Conservation (phyloP, 2,797 vertebrate genomes). For the Scarus forsteni region DNA sequence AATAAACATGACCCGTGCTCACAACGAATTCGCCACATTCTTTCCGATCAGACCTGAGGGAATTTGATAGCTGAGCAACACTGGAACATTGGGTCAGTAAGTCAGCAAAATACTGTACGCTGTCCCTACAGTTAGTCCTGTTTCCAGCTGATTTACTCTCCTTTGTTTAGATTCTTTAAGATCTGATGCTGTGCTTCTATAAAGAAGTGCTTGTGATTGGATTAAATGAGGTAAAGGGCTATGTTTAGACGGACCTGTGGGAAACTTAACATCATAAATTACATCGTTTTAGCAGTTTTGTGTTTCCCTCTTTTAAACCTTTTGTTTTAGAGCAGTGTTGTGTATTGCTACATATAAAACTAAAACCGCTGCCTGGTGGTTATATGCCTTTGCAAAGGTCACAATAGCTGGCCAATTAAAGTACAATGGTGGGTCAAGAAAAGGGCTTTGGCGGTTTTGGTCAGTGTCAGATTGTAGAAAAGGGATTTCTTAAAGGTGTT, state of each 20-base stretch:
- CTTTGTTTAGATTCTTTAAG: not conserved
- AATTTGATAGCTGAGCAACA: slow-evolving; percentile 46
- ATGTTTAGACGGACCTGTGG: not conserved
- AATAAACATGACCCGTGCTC: slow-evolving; percentile 61
- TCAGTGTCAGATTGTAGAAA: no score
- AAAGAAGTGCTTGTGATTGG: not conserved
- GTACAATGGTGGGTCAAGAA: no score
- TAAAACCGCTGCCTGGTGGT: no score
- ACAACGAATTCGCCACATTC: slow-evolving; percentile 52
- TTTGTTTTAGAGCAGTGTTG: no score
- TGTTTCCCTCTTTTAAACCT: no score
- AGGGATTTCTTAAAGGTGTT: no score
- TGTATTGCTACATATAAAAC: not conserved
- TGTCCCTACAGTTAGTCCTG: not conserved
- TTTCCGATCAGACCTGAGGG: slow-evolving; percentile 48
- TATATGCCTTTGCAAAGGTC: no score
- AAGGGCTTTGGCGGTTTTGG: no score
- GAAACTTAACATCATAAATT: not conserved
- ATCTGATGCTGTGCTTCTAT: not conserved
- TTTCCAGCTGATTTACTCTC: slow-evolving; percentile 2
- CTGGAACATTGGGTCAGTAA: slow-evolving; percentile 44
- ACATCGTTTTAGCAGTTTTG: not conserved
- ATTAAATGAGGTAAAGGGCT: not conserved
- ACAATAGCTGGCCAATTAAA: no score
- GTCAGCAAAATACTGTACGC: slow-evolving; percentile 20